Conservation (phyloP, 2,113 vertebrate genomes). For the Eurystomus gularis region DNA sequence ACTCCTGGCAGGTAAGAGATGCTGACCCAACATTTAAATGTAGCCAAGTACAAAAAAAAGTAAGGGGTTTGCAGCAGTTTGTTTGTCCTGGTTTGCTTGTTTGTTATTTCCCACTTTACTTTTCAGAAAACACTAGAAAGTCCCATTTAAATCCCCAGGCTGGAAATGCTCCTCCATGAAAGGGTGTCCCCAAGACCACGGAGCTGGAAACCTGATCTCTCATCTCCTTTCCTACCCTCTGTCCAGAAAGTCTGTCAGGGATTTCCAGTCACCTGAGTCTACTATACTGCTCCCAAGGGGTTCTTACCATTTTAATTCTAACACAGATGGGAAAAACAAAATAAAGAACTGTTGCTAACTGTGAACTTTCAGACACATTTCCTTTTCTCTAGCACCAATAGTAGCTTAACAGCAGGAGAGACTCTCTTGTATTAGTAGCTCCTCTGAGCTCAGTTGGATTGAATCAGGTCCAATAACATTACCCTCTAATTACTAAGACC, state of each 20-base stretch:
- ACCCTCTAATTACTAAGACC: background rate
- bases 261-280: background rate
- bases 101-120: background rate
- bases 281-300: too few species aligned
- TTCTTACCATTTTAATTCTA: background rate
- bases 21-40: background rate
- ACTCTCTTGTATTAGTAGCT: background rate
- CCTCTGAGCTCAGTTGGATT: background rate
- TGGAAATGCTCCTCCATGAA: background rate
- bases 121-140: background rate
- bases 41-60: background rate
- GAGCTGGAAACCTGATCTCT: background rate
- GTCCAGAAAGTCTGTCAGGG: background rate
- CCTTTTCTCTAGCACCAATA: background rate
- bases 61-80: background rate
- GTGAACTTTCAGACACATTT: background rate
- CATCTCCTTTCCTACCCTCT: background rate
- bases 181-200: background rate
- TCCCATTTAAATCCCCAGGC: background rate
- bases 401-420: background rate
- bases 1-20: background rate
- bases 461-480: background rate
- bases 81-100: background rate
- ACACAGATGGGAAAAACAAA: background rate
- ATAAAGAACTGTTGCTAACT: background rate